Percentiles rank a stretch among this genome's conserved stretches.
phyloP scores from a whole-genome alignment of 1,140 invertebrate species.

The Eulimnadia texana region DNA sequence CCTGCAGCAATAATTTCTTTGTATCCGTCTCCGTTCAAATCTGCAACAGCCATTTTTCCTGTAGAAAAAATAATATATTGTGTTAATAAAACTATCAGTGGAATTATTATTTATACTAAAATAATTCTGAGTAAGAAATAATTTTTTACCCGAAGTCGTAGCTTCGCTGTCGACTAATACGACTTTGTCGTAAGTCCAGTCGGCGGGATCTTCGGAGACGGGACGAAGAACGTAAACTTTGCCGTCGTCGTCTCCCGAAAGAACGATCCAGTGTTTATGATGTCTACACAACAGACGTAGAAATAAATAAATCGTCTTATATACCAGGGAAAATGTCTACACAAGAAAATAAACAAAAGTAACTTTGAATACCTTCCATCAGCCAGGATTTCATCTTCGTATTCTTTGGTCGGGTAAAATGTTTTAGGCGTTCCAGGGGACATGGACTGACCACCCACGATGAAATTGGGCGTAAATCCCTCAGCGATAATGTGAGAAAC shows the following conservation, averaged over 20 bases:
- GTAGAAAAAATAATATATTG: neutral
- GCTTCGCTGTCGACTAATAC: constrained; percentile 19
- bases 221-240: constrained; percentile 27
- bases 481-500: constrained; percentile 24
- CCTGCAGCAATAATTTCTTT: constrained; percentile 28
- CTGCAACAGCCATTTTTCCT: constrained; percentile 26
- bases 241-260: constrained; percentile 32
- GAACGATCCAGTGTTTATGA: constrained; percentile 26
- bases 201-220: constrained; percentile 20
- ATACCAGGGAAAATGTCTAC: too few relatives aligned
- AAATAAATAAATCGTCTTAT: too few relatives aligned
- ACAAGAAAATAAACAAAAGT: too few relatives aligned
- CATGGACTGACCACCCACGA: constrained; percentile 22
- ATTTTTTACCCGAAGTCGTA: constrained; percentile 18
- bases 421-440: constrained; percentile 24
- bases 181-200: constrained; percentile 27
- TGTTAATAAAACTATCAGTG: neutral
- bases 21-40: constrained; percentile 30
- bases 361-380: constrained; percentile 20
- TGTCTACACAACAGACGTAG: constrained; percentile 18
- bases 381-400: constrained; percentile 20
- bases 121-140: neutral
- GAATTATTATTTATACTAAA: too few relatives aligned
- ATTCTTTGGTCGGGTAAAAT: constrained; percentile 24
- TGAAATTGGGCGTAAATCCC: constrained; percentile 24